Evolutionary conservation across 2,797 vertebrate species (phyloP).

Genomic region (Avahi laniger): DNA sequence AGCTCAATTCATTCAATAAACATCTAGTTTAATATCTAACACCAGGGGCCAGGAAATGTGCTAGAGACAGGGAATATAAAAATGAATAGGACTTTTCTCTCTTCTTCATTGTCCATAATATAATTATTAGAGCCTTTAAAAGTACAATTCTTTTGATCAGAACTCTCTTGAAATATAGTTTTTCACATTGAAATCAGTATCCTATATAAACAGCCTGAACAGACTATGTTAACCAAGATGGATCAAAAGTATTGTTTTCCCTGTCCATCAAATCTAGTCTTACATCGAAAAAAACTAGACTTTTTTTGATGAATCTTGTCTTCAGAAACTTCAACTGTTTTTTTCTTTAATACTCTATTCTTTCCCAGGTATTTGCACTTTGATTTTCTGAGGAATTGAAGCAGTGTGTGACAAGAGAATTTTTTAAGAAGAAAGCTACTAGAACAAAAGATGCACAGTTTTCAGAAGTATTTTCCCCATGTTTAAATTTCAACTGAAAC

Average conservation of each 20-base stretch:
- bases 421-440: background rate
- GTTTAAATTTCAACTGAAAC: conserved; percentile 18
- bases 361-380: conserved; percentile 34
- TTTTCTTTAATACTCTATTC: background rate
- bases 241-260: background rate
- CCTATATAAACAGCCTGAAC: background rate
- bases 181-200: conserved; percentile 14
- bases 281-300: background rate
- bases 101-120: background rate
- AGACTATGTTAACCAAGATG: background rate
- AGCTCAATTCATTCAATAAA: background rate
- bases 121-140: background rate
- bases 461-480: background rate
- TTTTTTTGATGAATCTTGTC: background rate
- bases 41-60: background rate
- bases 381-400: conserved; percentile 47
- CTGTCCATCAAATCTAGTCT: background rate
- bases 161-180: background rate
- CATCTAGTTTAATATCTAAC: background rate
- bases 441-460: conserved; percentile 30
- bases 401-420: background rate
- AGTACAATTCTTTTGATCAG: background rate
- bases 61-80: background rate
- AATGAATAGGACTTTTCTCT: background rate
- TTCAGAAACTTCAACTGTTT: background rate